Evolutionary conservation across 2,888 invertebrate species (phyloP), one percentile per base, ranked within the genome.

Genomic region (Coenonympha glycerion): DNA sequence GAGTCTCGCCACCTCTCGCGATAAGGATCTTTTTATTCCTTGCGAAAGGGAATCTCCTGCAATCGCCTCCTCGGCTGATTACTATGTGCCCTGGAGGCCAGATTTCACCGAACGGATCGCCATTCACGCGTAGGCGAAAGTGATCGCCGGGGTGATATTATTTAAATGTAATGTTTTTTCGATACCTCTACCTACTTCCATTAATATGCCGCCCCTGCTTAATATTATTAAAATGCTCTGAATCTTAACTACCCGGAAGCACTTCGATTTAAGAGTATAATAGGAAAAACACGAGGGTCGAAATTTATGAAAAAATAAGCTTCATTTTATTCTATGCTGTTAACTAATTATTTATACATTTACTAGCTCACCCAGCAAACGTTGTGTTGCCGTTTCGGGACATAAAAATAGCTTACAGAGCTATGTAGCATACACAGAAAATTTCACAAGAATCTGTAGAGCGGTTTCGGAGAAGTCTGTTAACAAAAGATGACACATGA

Each of bases 151-250:
- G 86, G 86, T 84, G 78, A 81, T 85, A 82, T 87, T 86, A 83
- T 86, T 85, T 85, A 84, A 85, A 85, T 83, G 85, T 84, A 77
- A 86, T 84, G 78, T 85, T 81, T 85, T 85, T 80, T 83, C 84
- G 79, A 85, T 85, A 84, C 81, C 79, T 77, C 74, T 70, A n/a
- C n/a, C n/a, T n/a, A n/a, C 77, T 71, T 61, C 49, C 59, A 59
- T 61, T 62, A 65, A 62, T 62, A 62, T 52, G 47, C 53, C 49
- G 36, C 45, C 52, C 52, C 55, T 58, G 56, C 60, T 58, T 60
- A 57, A 58, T 58, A 55, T 56, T 59, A 60, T 61, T 63, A 58
- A n/a, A 60, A 60, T 54, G 48, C 49, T 31, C 51, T 40, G 46
- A 54, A 45, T 45, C 31, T 51, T 46, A 44, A 47, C 42, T 44